These are phyloP conservation scores for Leptinotarsa tumamoca DNA, from an alignment of 2,888 invertebrate species.

Conservation along the genomic window DNA sequence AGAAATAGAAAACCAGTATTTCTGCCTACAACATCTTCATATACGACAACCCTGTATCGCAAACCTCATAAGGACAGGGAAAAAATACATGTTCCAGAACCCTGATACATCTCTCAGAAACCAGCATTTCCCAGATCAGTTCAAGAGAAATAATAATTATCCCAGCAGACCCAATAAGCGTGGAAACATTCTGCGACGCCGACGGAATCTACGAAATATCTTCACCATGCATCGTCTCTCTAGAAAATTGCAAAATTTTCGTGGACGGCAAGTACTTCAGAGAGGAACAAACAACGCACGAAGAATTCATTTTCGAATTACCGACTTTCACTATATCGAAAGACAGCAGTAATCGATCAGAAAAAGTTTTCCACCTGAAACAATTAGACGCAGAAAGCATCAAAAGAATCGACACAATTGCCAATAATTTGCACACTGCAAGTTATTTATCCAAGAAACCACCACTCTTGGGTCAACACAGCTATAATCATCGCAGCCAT, in stretches of 20 bases:
- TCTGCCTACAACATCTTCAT: conserved; percentile 25
- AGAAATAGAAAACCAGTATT: conserved; percentile 22
- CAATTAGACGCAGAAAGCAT: too few relatives aligned
- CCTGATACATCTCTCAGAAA: conserved; percentile 3
- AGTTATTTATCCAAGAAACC: conserved; percentile 5
- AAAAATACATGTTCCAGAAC: conserved; percentile 17
- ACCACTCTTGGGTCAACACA: background rate
- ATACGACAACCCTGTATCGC: conserved; percentile 25
- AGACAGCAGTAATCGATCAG: background rate
- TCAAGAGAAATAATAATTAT: conserved; percentile 3
- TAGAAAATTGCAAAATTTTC: conserved; percentile 2
- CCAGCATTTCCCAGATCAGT: conserved; percentile 11
- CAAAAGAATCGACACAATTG: background rate
- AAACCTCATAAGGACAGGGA: conserved; percentile 25
- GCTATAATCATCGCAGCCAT: background rate
- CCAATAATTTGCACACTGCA: background rate
- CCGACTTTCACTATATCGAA: background rate
- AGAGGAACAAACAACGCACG: background rate
- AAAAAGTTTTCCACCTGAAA: background rate
- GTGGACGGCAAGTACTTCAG: background rate
- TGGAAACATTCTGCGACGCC: conserved; percentile 11
- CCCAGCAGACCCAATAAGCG: background rate
- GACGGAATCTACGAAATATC: conserved; percentile 17
- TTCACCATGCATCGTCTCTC: background rate
- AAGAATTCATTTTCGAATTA: background rate